phyloP scores from a whole-genome alignment of 2,888 invertebrate genomes.

The Sphaerophoria rueppellii region DNA sequence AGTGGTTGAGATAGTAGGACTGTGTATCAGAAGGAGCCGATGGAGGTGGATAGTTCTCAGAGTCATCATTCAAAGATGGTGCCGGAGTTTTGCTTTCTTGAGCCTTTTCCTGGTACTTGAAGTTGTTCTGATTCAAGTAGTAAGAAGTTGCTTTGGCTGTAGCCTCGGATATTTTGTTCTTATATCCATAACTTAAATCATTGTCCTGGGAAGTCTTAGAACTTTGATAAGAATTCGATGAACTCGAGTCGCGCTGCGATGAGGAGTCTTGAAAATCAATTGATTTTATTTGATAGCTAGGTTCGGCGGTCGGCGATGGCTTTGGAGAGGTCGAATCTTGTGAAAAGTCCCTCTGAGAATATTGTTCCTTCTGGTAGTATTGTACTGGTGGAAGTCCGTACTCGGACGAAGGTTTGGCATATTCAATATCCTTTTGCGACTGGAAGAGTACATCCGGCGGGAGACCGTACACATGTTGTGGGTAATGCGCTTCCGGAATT shows the following conservation, averaged over 20 bases:
- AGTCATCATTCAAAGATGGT: neutral
- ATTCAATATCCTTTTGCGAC: slow-evolving; percentile 52
- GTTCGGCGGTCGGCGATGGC: neutral
- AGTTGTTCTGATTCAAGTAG: neutral
- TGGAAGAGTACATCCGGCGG: slow-evolving; percentile 39
- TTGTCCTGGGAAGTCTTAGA: neutral
- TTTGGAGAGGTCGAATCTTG: slow-evolving; percentile 19
- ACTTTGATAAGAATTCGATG: slow-evolving; percentile 9
- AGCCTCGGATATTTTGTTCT: neutral
- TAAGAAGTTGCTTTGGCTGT: neutral
- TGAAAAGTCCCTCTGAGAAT: slow-evolving; percentile 30
- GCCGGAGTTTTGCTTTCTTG: neutral
- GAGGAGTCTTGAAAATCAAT: slow-evolving; percentile 2
- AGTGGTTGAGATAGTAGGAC: slow-evolving; percentile 4
- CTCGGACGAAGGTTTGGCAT: slow-evolving; percentile 25
- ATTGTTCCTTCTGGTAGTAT: slow-evolving; percentile 9
- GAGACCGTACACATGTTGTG: slow-evolving; percentile 48
- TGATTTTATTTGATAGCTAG: slow-evolving; percentile 15
- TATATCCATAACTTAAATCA: slow-evolving; percentile 15
- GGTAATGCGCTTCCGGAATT: slow-evolving; percentile 44
- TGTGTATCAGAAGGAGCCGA: neutral
- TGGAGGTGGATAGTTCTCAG: neutral
- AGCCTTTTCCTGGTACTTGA: neutral
- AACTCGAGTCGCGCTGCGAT: neutral
- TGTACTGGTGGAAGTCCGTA: slow-evolving; percentile 46